Conservation (phyloP, 2,888 invertebrate genomes). For the Blera fallax region DNA sequence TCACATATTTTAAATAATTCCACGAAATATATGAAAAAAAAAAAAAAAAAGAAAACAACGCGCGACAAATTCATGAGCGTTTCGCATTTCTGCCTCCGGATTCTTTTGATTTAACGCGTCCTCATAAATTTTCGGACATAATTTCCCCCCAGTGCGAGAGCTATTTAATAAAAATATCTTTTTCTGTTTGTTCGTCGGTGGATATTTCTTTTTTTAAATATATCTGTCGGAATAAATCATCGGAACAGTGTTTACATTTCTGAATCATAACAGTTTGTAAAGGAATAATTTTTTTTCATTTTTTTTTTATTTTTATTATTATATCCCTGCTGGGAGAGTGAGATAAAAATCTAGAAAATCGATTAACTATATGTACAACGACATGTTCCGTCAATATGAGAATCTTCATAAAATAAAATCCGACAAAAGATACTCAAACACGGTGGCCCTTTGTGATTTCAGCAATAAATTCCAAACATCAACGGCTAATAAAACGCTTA, state of each 20-base stretch:
- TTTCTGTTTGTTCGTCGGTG: slow-evolving; percentile 2
- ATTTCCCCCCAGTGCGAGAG: slow-evolving; percentile 29
- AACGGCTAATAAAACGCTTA: slow-evolving; percentile 61
- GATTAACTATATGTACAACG: slow-evolving; percentile 29
- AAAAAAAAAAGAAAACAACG: neutral
- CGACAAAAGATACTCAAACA: neutral
- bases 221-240: slow-evolving; percentile 63
- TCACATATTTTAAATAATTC: slow-evolving; percentile 50
- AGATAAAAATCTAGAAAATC: slow-evolving; percentile 40
- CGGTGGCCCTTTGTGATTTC: neutral
- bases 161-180: slow-evolving; percentile 59
- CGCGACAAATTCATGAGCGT: slow-evolving; percentile 47
- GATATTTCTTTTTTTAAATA: slow-evolving; percentile 3
- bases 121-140: slow-evolving; percentile 51
- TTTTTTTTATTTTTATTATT: neutral
- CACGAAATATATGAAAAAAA: neutral
- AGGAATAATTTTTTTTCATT: no score
- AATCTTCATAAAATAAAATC: slow-evolving; percentile 6
- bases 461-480: slow-evolving; percentile 40
- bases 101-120: slow-evolving; percentile 36
- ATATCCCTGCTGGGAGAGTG: neutral
- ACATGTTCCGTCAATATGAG: slow-evolving; percentile 25
- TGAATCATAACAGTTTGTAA: slow-evolving; percentile 25
- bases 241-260: slow-evolving; percentile 57
- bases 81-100: neutral